Percentiles rank a stretch among this genome's conserved stretches.
phyloP scores from a whole-genome alignment of 2,113 vertebrate species.

The Leuciscus idus region DNA sequence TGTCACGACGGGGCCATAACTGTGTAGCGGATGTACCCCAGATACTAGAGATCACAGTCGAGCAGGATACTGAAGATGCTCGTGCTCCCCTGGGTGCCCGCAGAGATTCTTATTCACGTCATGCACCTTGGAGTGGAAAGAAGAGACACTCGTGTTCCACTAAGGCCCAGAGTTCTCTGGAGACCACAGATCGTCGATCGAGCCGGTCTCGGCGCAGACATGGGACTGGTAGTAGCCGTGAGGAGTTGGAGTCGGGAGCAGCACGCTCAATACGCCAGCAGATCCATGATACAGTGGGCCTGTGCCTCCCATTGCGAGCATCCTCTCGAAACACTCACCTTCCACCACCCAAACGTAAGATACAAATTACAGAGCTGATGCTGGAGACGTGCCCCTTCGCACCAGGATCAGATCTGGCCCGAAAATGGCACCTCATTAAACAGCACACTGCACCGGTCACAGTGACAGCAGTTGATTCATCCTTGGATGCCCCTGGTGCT shows the following conservation, averaged over 20 bases:
- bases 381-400: conserved; percentile 98
- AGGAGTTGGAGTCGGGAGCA: conserved; percentile 77
- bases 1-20: conserved; percentile 82
- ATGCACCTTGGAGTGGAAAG: conserved; percentile 96
- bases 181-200: conserved; percentile 81
- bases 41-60: conserved; percentile 92
- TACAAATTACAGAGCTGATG: conserved; percentile 98
- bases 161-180: conserved; percentile 93
- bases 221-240: conserved; percentile 80
- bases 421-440: conserved; percentile 99
- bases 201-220: conserved; percentile 75
- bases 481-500: conserved; percentile 84
- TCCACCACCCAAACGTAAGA: conserved; percentile 91
- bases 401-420: conserved; percentile 96
- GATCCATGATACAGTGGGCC: conserved; percentile 91
- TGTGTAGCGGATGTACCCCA: conserved; percentile 93
- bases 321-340: conserved; percentile 75
- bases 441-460: conserved; percentile 94
- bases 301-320: conserved; percentile 90
- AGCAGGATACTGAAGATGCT: conserved; percentile 85
- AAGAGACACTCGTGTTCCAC: conserved; percentile 99
- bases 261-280: conserved; percentile 88
- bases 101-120: conserved; percentile 94
- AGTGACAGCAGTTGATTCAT: conserved; percentile 82
- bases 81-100: conserved; percentile 76